Evolutionary conservation across 2,888 invertebrate genomes (phyloP).

Genomic region (Gibbula magus): DNA sequence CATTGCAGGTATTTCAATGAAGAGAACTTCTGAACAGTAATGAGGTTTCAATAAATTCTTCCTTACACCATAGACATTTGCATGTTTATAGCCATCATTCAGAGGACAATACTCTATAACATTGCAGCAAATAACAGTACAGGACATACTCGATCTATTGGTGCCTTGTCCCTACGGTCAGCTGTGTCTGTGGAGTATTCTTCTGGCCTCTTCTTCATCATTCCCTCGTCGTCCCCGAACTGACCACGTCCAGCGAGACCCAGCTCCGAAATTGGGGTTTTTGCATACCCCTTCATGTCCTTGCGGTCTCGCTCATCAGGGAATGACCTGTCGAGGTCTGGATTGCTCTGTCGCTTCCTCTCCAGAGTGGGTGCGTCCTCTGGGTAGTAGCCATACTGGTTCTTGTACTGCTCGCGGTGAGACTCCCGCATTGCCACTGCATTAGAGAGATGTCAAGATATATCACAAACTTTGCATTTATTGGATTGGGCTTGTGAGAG

Average conservation of each 20-base stretch:
- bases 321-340: conserved; percentile 16
- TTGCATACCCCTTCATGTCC: conserved; percentile 18
- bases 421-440: conserved; percentile 31
- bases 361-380: conserved; percentile 18
- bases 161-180: conserved; percentile 35
- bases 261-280: conserved; percentile 6
- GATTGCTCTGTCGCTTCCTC: background rate
- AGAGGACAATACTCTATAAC: too few species aligned
- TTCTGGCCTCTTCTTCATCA: background rate
- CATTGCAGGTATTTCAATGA: too few species aligned
- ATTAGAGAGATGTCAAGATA: background rate
- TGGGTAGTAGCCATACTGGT: conserved; percentile 23
- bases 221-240: background rate
- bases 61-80: too few species aligned
- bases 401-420: conserved; percentile 28
- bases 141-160: conserved; percentile 36
- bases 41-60: too few species aligned
- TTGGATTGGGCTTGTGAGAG: too few species aligned
- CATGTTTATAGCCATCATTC: too few species aligned
- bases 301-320: conserved; percentile 20
- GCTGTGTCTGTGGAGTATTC: conserved; percentile 29
- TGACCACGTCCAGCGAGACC: conserved; percentile 7
- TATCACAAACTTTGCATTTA: too few species aligned
- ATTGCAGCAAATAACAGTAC: too few species aligned
- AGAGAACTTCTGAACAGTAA: too few species aligned